Percentiles rank a stretch among this genome's conserved stretches.
phyloP scores from a whole-genome alignment of 1,140 invertebrate genomes.

The Sesamia nonagrioides region DNA sequence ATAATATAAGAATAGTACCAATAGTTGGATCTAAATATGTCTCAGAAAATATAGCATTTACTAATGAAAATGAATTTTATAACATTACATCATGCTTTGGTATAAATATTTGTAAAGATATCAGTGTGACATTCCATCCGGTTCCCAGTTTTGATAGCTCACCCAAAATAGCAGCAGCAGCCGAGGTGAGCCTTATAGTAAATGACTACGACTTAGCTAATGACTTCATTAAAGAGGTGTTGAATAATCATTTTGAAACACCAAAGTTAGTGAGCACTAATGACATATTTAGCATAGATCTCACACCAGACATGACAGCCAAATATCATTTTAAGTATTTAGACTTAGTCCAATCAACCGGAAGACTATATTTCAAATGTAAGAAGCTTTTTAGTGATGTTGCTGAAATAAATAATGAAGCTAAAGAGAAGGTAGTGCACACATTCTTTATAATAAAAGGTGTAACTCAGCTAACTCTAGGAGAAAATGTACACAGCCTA shows the following conservation, averaged over 20 bases:
- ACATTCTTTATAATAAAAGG: slow-evolving; percentile 82
- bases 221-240: slow-evolving; percentile 81
- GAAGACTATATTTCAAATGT: slow-evolving; percentile 83
- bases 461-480: slow-evolving; percentile 80
- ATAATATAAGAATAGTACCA: slow-evolving; percentile 75
- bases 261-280: slow-evolving; percentile 79
- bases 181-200: slow-evolving; percentile 75
- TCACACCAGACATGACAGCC: slow-evolving; percentile 72
- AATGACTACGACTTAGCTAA: slow-evolving; percentile 81
- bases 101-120: slow-evolving; percentile 58
- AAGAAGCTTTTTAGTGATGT: slow-evolving; percentile 67
- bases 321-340: slow-evolving; percentile 84
- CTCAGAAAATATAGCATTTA: slow-evolving; percentile 63
- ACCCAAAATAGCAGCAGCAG: slow-evolving; percentile 77
- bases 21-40: slow-evolving; percentile 75
- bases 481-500: slow-evolving; percentile 76
- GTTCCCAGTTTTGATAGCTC: slow-evolving; percentile 71
- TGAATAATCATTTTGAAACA: slow-evolving; percentile 82
- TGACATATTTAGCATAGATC: slow-evolving; percentile 82
- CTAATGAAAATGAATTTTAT: slow-evolving; percentile 74
- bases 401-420: slow-evolving; percentile 25
- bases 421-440: slow-evolving; percentile 62
- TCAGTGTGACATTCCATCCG: slow-evolving; percentile 73
- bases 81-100: slow-evolving; percentile 74
- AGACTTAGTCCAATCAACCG: slow-evolving; percentile 73